Conservation (phyloP, 2,797 vertebrate species). For the Triplophysa bombifrons region DNA sequence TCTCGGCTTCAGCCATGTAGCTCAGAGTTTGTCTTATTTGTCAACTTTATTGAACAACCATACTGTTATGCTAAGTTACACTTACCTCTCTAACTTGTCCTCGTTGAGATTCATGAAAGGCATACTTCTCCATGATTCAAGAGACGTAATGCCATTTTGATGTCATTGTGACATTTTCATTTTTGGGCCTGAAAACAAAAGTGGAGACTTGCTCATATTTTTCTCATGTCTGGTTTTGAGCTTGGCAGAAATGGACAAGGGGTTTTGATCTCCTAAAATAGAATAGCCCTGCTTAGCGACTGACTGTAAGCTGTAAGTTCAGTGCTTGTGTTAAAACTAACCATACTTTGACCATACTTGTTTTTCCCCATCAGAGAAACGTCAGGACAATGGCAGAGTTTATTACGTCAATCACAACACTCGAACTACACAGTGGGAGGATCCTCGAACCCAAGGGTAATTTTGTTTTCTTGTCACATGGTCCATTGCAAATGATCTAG, state of each 20-base stretch:
- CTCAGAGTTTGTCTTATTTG: not conserved
- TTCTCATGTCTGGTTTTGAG: not conserved
- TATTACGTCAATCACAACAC: conserved; percentile 99
- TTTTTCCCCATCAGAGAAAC: conserved; percentile 81
- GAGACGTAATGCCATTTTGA: no score
- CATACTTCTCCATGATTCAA: no score
- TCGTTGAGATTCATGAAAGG: no score
- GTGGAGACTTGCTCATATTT: not conserved
- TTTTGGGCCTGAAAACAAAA: not conserved
- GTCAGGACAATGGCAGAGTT: conserved; percentile 95
- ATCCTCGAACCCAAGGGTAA: conserved; percentile 95
- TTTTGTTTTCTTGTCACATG: not conserved
- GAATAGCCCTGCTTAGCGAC: not conserved
- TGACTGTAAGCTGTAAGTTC: not conserved
- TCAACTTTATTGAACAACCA: not conserved
- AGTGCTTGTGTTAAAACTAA: not conserved
- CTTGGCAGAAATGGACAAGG: not conserved
- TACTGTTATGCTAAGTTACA: not conserved
- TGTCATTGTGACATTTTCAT: not conserved
- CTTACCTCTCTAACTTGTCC: no score
- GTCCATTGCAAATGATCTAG: conserved; percentile 5
- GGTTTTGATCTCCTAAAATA: not conserved
- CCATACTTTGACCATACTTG: not conserved
- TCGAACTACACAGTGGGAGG: conserved; percentile 96
- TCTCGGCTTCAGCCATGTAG: conserved; percentile 52